These are phyloP conservation scores for Pyrgilauda ruficollis DNA, from an alignment of 2,113 vertebrate species.

Conservation along the genomic window DNA sequence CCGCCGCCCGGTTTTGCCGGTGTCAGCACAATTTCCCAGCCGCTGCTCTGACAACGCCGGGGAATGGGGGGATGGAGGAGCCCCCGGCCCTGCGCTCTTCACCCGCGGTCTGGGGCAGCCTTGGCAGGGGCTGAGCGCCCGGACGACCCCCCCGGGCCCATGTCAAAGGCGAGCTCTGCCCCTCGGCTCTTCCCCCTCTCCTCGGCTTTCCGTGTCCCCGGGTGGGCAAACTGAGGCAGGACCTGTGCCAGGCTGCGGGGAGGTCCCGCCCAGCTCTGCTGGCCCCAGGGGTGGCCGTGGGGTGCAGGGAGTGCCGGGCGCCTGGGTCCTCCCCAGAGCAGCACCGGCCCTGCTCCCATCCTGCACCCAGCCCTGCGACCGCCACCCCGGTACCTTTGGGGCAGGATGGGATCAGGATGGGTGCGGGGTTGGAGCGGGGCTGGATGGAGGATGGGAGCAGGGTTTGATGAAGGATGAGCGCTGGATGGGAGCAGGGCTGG, in stretches of 20 bases:
- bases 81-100: not conserved
- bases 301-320: rapidly evolving
- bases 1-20: slow-evolving; percentile 3
- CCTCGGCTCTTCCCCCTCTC: not conserved
- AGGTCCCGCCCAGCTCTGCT: not conserved
- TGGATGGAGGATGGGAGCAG: not conserved
- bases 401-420: not conserved
- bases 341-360: not conserved
- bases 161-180: not conserved
- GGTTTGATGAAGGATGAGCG: too few species aligned
- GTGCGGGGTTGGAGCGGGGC: not conserved
- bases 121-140: not conserved
- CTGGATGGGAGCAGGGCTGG: not conserved
- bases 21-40: slow-evolving; percentile 66
- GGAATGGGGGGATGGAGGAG: not conserved
- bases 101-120: not conserved
- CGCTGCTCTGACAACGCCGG: slow-evolving; percentile 30
- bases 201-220: rapidly evolving
- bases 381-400: not conserved
- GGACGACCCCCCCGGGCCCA: rapidly evolving
- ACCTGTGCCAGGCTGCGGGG: not conserved
- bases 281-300: not conserved
- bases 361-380: not conserved
- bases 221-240: not conserved
- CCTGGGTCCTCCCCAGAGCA: not conserved